Conservation (phyloP, 2,888 invertebrate genomes). For the Heliothis peltigera region DNA sequence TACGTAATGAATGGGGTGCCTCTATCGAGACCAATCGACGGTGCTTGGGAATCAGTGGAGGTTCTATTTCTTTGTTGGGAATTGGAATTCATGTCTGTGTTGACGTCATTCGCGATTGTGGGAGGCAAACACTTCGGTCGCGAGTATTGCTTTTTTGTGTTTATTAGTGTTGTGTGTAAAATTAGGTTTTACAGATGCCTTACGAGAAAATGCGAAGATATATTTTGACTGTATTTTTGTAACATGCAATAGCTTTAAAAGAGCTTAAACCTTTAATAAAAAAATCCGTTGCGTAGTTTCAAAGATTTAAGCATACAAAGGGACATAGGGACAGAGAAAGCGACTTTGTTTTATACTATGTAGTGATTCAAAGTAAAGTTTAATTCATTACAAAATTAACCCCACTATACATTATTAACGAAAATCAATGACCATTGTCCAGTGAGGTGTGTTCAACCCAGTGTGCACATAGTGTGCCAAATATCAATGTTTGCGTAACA, state of each 20-base stretch:
- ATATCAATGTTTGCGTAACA: constrained; percentile 21
- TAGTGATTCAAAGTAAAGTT: too few species aligned
- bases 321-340: too few species aligned
- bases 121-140: constrained; percentile 16
- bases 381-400: not conserved
- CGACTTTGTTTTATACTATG: too few species aligned
- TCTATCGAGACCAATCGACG: constrained; percentile 61
- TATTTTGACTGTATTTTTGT: not conserved
- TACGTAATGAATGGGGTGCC: constrained; percentile 63
- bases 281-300: too few species aligned
- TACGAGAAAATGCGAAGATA: not conserved
- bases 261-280: too few species aligned
- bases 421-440: constrained; percentile 8
- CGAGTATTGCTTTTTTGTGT: constrained; percentile 4
- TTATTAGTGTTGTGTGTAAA: not conserved
- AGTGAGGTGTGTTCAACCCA: not conserved
- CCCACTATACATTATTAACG: not conserved
- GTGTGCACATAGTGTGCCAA: constrained; percentile 19
- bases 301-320: too few species aligned
- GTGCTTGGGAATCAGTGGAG: constrained; percentile 53
- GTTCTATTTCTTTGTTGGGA: constrained; percentile 61
- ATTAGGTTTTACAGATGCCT: not conserved
- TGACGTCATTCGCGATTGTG: constrained; percentile 37
- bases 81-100: constrained; percentile 50
- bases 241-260: too few species aligned